Evolutionary conservation across 2,888 invertebrate genomes (phyloP).

Genomic region (Campaea margaritaria): DNA sequence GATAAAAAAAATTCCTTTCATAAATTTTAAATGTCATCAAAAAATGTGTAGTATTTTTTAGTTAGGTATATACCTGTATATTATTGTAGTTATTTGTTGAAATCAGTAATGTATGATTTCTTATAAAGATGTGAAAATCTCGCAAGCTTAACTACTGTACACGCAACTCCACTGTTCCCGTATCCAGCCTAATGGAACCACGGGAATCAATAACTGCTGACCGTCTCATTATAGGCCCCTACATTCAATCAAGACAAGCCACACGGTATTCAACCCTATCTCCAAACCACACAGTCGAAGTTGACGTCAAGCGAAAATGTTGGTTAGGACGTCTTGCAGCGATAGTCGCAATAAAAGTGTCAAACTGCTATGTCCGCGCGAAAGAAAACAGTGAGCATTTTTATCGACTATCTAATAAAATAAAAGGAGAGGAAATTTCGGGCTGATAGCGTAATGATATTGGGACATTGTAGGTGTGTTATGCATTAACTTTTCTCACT

Average conservation of each 20-base stretch:
- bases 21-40: too few species aligned
- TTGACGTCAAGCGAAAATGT: slow-evolving; percentile 8
- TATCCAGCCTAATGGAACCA: slow-evolving; percentile 50
- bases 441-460: slow-evolving; percentile 33
- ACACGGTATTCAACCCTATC: slow-evolving; percentile 48
- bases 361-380: slow-evolving; percentile 56
- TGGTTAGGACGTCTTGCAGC: slow-evolving; percentile 30
- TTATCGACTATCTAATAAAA: slow-evolving; percentile 73
- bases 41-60: too few species aligned
- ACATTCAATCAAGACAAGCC: slow-evolving; percentile 69
- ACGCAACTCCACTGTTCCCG: slow-evolving; percentile 11
- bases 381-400: slow-evolving; percentile 69
- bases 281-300: slow-evolving; percentile 17
- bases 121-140: not conserved
- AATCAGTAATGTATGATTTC: not conserved
- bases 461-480: slow-evolving; percentile 29
- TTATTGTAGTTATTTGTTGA: too few species aligned
- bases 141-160: slow-evolving; percentile 9
- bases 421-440: slow-evolving; percentile 54
- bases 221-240: slow-evolving; percentile 78
- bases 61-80: too few species aligned
- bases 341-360: slow-evolving; percentile 46
- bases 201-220: slow-evolving; percentile 83
- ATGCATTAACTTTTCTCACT: slow-evolving; percentile 6
- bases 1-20: too few species aligned